phyloP scores from a whole-genome alignment of 1,140 invertebrate species.

The Scylla paramamosain region DNA sequence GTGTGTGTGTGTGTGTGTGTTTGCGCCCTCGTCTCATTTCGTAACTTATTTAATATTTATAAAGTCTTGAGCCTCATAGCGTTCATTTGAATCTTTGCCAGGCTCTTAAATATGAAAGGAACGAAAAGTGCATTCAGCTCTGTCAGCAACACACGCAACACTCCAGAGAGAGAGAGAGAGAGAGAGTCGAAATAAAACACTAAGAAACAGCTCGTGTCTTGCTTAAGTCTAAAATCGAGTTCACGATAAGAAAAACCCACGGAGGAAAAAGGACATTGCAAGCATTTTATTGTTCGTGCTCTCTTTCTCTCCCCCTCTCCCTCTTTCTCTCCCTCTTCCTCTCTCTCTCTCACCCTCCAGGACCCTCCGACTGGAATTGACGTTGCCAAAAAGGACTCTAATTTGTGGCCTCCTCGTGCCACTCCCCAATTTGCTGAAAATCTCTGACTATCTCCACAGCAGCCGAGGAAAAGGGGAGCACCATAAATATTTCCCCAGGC shows the following conservation, averaged over 20 bases:
- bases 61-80: neutral
- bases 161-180: neutral
- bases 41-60: neutral
- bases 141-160: neutral
- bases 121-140: neutral
- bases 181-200: neutral
- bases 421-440: neutral
- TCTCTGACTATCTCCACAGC: slow-evolving; percentile 8
- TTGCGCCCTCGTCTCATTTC: too few species aligned
- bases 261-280: neutral
- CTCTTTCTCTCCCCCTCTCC: neutral
- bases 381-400: neutral
- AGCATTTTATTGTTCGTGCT: neutral
- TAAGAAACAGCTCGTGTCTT: neutral
- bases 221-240: neutral
- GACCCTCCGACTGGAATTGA: neutral
- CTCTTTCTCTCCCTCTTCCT: neutral
- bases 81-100: neutral
- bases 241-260: neutral
- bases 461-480: neutral
- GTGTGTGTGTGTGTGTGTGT: too few species aligned
- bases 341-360: neutral
- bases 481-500: neutral
- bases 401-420: neutral
- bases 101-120: neutral